Evolutionary conservation across 1,140 invertebrate species (phyloP), one percentile per base, ranked within the genome.

Genomic region (Drosophila kanapiae): DNA sequence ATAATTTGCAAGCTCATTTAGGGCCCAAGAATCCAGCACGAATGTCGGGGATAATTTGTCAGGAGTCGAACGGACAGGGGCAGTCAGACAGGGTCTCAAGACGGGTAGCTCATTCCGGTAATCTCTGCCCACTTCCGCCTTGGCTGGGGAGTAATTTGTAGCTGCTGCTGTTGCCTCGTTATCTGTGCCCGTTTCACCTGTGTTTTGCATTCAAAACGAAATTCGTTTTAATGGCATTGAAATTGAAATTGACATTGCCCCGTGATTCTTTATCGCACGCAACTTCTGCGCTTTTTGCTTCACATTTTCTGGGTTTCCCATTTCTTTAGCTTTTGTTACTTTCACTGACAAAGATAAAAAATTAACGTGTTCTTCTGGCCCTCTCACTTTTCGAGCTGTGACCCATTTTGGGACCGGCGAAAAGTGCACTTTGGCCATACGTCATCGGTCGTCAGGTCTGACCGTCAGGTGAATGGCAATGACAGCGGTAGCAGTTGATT

Each of bases 221-320:
- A 79, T 82, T 82, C 60, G 60, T 77, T 87, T 87, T 80, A 87
- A 83, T 87, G 83, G 71, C 83, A 87, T 80, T 83, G 77, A 88
- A 83, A 87, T 88, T 80, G 77, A 78, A 80, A 78, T 70, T 57
- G 76, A 61, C 70, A 82, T 51, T 45, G 63, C 49, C 60, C 40
- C 14, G 27, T 18, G 70, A 75, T 76, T 75, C 56, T 59, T 35
- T 64, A 38, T 48, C 54, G 42, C 78, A 81, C 82, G 82, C 82
- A 81, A 78, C 43, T 72, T 47, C 40, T 72, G 62, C 5, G 31
- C 65, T 45, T 18, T 33, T 9, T n/a, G 14, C 27, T 14, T 14
- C 13, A 6, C n/a, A 14, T 23, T 58, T 70, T 64, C 54, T 54
- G 48, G 64, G 58, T 80, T 49, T 42, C 69, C 62, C 70, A 57